Base-by-base conservation (phyloP, 2,888 invertebrate species). In the Salpingus planirostris region DNA sequence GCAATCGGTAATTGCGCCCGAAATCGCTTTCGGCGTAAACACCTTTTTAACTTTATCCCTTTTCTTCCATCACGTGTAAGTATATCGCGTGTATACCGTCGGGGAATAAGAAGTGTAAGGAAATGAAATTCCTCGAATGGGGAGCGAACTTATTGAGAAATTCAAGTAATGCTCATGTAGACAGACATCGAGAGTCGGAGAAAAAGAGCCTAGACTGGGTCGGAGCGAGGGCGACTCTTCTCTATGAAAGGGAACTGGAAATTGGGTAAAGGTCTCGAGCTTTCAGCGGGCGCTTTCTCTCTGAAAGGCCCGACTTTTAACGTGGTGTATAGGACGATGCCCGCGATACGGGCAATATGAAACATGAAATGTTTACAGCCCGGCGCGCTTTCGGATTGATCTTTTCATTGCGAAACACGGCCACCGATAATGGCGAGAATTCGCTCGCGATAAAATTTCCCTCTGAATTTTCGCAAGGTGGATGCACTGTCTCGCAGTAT, bases 351-450 rank as follows among this genome's bases (percentile, higher is more conserved):
- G n/a, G n/a, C 42, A 35, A 43, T 47, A 50, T 49, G 49, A 49
- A 46, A 52, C 49, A 54, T 55, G 51, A 50, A 55, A 52, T 55
- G 52, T 55, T 54, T 52, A 55, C 50, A 49, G 49, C 49, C 43
- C 46, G 41, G 34, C 45, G 38, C 48, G n/a, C n/a, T n/a, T 48
- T 47, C 43, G 46, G 50, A 53, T 42, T 43, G 42, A 40, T 52
- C 49, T 48, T 48, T 49, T n/a, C n/a, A n/a, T n/a, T n/a, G n/a
- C n/a, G n/a, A n/a, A n/a, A n/a, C n/a, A n/a, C n/a, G n/a, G n/a
- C n/a, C n/a, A n/a, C n/a, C n/a, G n/a, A n/a, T n/a, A n/a, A n/a
- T n/a, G n/a, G n/a, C n/a, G n/a, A n/a, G n/a, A n/a, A n/a, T n/a
- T n/a, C n/a, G n/a, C n/a, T n/a, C n/a, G n/a, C n/a, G n/a, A n/a